Percentiles rank a stretch among this genome's conserved stretches.
Evolutionary conservation across 2,888 invertebrate genomes (phyloP).

Genomic region (Chamaedrilus cognettii): DNA sequence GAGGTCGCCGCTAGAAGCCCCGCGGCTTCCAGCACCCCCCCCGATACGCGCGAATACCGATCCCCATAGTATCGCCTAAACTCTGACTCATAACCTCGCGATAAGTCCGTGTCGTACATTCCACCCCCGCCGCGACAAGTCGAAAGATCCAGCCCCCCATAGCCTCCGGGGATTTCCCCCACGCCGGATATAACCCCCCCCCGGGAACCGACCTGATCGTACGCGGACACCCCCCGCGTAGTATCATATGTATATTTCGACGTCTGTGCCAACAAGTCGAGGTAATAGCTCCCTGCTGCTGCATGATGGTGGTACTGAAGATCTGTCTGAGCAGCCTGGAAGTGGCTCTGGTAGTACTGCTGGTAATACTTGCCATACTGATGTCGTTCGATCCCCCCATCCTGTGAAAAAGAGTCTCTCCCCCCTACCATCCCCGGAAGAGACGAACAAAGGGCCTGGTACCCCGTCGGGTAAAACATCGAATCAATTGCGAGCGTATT

Average conservation of each 20-base stretch:
- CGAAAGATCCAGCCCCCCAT: constrained; percentile 54
- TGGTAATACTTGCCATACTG: constrained; percentile 54
- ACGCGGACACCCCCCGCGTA: constrained; percentile 10
- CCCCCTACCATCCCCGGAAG: constrained; percentile 15
- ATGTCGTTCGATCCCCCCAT: constrained; percentile 49
- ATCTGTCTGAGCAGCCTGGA: not conserved
- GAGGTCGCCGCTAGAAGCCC: too few relatives aligned
- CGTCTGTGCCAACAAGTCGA: constrained; percentile 49
- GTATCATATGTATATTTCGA: not conserved
- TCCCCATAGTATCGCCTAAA: constrained; percentile 42
- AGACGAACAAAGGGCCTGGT: constrained; percentile 30
- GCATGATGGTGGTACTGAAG: not conserved
- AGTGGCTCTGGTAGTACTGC: constrained; percentile 47
- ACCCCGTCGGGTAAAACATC: constrained; percentile 32
- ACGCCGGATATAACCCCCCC: too few relatives aligned
- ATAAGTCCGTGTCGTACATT: constrained; percentile 49
- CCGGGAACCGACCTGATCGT: constrained; percentile 6
- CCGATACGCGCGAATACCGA: too few relatives aligned
- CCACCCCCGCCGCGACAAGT: constrained; percentile 42
- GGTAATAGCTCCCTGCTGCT: constrained; percentile 45
- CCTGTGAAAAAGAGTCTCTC: constrained; percentile 18
- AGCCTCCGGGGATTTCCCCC: constrained; percentile 32
- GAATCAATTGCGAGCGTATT: constrained; percentile 30
- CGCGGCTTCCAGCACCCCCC: too few relatives aligned
- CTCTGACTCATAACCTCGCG: constrained; percentile 43